These are phyloP conservation scores for Nineta flava DNA, from an alignment of 2,888 invertebrate species.

Conservation along the genomic window DNA sequence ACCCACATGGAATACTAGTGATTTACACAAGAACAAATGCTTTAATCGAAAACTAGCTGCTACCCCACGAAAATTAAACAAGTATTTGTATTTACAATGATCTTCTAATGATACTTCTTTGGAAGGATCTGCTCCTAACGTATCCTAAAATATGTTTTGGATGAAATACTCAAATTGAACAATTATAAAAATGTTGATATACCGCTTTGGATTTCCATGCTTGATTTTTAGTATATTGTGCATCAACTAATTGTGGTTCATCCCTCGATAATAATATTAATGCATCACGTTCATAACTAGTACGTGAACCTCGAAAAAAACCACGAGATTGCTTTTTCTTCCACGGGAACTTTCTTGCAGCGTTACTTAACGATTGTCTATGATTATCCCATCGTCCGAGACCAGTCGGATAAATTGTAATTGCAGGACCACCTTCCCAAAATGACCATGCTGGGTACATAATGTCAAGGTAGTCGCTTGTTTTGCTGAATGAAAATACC, in stretches of 20 bases:
- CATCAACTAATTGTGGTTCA: slow-evolving; percentile 66
- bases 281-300: slow-evolving; percentile 79
- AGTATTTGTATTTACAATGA: slow-evolving; percentile 84
- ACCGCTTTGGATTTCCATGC: slow-evolving; percentile 90
- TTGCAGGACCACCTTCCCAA: slow-evolving; percentile 97
- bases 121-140: slow-evolving; percentile 68
- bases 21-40: slow-evolving; percentile 84
- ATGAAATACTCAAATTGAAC: neutral
- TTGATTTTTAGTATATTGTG: slow-evolving; percentile 94
- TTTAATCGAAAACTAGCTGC: slow-evolving; percentile 96
- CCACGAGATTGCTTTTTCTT: slow-evolving; percentile 48
- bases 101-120: slow-evolving; percentile 75
- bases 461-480: slow-evolving; percentile 69
- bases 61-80: slow-evolving; percentile 93
- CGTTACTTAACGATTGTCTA: slow-evolving; percentile 49
- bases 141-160: slow-evolving; percentile 44
- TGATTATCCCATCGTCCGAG: slow-evolving; percentile 88
- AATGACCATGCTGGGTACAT: slow-evolving; percentile 96
- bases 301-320: slow-evolving; percentile 91
- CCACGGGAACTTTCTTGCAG: slow-evolving; percentile 58
- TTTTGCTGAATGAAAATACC: slow-evolving; percentile 94
- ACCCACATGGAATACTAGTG: slow-evolving; percentile 87
- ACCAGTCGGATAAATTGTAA: slow-evolving; percentile 81
- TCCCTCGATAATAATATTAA: slow-evolving; percentile 66
- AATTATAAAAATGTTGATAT: slow-evolving; percentile 15